These are phyloP conservation scores for Crotalus tigris DNA, from an alignment of 2,113 vertebrate genomes.

Conservation along the genomic window DNA sequence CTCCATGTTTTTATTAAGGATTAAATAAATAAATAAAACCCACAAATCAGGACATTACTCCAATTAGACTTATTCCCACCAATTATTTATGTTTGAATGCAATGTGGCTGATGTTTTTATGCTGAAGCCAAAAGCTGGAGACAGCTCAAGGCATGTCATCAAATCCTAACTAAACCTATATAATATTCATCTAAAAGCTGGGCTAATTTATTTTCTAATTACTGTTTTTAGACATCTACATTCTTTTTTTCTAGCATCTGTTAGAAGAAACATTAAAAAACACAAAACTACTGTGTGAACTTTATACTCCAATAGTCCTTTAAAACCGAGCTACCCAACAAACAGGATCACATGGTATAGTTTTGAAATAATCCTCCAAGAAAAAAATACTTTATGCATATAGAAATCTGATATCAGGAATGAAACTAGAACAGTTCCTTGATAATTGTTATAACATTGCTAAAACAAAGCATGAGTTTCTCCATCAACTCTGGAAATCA, in stretches of 20 bases:
- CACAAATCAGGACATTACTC: conserved; percentile 57
- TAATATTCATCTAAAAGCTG: conserved; percentile 27
- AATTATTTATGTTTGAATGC: conserved; percentile 49
- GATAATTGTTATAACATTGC: background rate
- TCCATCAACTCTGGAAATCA: background rate
- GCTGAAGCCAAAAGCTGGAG: conserved; percentile 40
- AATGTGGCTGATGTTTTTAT: conserved; percentile 60
- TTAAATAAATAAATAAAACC: conserved; percentile 50
- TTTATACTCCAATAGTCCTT: background rate
- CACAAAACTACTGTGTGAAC: background rate
- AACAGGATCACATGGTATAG: background rate
- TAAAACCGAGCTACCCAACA: background rate
- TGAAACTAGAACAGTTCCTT: background rate
- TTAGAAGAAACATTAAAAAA: background rate
- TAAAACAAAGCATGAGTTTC: background rate
- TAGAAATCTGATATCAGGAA: background rate
- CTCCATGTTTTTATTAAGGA: conserved; percentile 26
- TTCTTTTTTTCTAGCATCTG: background rate
- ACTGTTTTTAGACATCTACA: background rate
- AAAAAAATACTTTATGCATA: background rate
- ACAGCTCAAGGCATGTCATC: conserved; percentile 49
- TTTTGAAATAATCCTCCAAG: no score
- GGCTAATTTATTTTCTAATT: conserved; percentile 33
- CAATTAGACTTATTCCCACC: conserved; percentile 61
- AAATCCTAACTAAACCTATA: conserved; percentile 40